Evolutionary conservation across 2,797 vertebrate genomes (phyloP).

Genomic region (Gymnocypris eckloni): DNA sequence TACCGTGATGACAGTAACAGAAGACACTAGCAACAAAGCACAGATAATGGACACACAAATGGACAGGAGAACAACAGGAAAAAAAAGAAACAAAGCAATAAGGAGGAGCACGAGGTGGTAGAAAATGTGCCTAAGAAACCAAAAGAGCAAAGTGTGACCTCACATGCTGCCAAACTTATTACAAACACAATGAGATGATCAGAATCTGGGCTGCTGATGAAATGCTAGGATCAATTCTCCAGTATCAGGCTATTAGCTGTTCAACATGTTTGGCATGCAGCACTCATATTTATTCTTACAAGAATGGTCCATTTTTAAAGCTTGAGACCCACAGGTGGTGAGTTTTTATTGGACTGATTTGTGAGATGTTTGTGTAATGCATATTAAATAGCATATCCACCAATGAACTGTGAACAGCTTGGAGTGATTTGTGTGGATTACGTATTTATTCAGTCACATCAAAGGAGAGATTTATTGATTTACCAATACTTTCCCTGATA

Average conservation of each 20-base stretch:
- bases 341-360: background rate
- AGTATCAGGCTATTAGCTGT: background rate
- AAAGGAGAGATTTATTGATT: too few relatives aligned
- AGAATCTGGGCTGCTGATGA: background rate
- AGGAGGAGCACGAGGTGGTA: slow-evolving; percentile 17
- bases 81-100: slow-evolving; percentile 46
- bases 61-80: slow-evolving; percentile 17
- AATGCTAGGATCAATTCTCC: background rate
- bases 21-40: slow-evolving; percentile 3
- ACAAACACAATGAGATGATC: background rate
- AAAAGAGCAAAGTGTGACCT: slow-evolving; percentile 56
- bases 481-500: too few relatives aligned
- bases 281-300: slow-evolving; percentile 18
- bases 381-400: background rate
- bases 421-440: background rate
- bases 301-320: background rate
- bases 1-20: background rate
- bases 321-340: background rate
- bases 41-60: slow-evolving; percentile 5
- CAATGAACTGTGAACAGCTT: background rate
- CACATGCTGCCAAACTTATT: background rate
- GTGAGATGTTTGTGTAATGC: background rate
- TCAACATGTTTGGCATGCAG: background rate
- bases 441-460: too few relatives aligned
- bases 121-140: slow-evolving; percentile 54